Conservation (phyloP, 37 sponge, comb jelly and placozoan genomes). For the Diacarnus erythraeanus region DNA sequence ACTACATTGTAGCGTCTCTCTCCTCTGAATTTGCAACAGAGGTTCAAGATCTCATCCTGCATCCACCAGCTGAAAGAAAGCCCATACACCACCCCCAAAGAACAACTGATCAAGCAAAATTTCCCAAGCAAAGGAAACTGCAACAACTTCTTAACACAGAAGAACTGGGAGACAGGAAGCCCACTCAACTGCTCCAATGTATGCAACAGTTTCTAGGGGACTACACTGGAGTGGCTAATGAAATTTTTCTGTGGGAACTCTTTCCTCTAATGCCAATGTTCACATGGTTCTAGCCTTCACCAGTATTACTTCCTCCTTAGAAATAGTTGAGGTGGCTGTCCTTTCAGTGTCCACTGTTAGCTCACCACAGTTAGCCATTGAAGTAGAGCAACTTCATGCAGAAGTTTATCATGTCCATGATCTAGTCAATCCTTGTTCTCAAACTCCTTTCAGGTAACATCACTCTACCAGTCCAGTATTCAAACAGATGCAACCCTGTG, state of each 20-base stretch:
- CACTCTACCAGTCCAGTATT: not conserved
- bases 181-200: constrained; percentile 22
- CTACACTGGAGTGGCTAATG: constrained; percentile 5
- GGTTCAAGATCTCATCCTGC: constrained; percentile 11
- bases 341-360: constrained; percentile 25
- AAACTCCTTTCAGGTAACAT: not conserved
- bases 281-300: constrained; percentile 61
- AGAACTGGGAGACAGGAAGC: too few relatives aligned
- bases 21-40: constrained; percentile 3
- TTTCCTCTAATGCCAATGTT: constrained; percentile 47
- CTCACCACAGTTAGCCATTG: too few relatives aligned
- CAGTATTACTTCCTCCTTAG: constrained; percentile 4
- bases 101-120: too few relatives aligned
- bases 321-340: constrained; percentile 43
- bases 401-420: constrained; percentile 7
- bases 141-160: too few relatives aligned
- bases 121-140: not conserved
- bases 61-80: constrained; percentile 1
- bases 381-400: constrained; percentile 23
- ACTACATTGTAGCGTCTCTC: constrained; percentile 37
- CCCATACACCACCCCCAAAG: not conserved
- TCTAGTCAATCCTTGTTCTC: not conserved
- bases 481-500: constrained; percentile 6
- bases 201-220: constrained; percentile 30
- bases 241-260: constrained; percentile 29